These are phyloP conservation scores for Diachrysia chrysitis DNA, from an alignment of 2,888 invertebrate genomes.

Conservation along the genomic window DNA sequence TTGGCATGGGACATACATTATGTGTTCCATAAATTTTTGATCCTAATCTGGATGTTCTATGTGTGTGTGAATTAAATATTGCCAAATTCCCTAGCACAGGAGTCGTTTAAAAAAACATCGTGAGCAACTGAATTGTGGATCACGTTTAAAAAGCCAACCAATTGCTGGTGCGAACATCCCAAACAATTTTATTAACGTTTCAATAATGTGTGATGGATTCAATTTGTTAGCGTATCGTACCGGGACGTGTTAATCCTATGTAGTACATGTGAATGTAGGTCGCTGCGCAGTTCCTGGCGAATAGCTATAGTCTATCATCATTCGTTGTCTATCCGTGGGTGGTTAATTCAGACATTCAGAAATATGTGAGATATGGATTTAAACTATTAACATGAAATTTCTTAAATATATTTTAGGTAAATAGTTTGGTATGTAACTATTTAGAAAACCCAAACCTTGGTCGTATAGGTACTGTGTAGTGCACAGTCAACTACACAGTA, in stretches of 20 bases:
- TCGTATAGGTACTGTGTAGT: too few relatives aligned
- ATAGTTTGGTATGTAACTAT: not conserved
- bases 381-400: not conserved
- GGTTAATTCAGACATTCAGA: not conserved
- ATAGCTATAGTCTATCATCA: not conserved
- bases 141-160: not conserved
- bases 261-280: not conserved
- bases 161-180: not conserved
- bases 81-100: too few relatives aligned
- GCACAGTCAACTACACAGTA: too few relatives aligned
- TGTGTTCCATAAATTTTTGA: too few relatives aligned
- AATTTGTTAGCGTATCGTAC: slow-evolving; percentile 1
- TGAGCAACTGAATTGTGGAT: not conserved
- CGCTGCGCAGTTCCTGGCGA: not conserved
- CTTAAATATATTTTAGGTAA: too few relatives aligned
- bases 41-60: too few relatives aligned
- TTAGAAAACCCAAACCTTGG: not conserved
- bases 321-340: not conserved
- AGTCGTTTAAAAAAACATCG: too few relatives aligned
- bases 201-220: not conserved
- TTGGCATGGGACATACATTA: too few relatives aligned
- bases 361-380: not conserved
- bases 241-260: not conserved
- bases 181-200: slow-evolving; percentile 1
- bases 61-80: too few relatives aligned